Base-by-base conservation (phyloP, 1,140 invertebrate species). In the Ips nitidus region DNA sequence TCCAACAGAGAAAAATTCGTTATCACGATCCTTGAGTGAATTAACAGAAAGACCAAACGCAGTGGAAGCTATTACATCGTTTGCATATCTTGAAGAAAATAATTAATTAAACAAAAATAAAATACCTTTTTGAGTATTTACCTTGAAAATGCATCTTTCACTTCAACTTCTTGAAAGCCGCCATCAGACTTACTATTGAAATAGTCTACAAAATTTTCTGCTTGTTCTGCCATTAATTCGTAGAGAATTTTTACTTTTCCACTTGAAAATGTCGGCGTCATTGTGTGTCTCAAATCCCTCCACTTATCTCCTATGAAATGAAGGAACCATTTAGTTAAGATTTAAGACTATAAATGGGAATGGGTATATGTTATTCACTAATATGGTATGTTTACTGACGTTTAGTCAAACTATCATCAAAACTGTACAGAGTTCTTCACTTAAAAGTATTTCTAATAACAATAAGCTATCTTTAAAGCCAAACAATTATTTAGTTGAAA, bases 1-100 rank as follows among this genome's bases (percentile, higher is more conserved):
- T 7, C 82, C 85, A 72, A 81, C 79, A 55, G 73, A 41, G 53
- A 84, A 87, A 73, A 84, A 84, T 56, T 80, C 69, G 70, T 85
- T 84, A 1, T 86, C 73, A 0, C 77, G 77, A 2, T 87, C 80
- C 37, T 77, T 78, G 6, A 85, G 78, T 0, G 86, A 85, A 66
- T 87, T 81, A 0, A 86, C 80, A 65, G 84, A 82, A 1, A 86
- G 71, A 0, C 86, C 86, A 74, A 86, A 87, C 3, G 82, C 83
- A 1, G 78, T 80, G 0, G 80, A 80, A 0, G 84, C 84, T 36
- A 86, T 85, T 6, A 88, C 84, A 72, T 88, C 87, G 43, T 83
- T 86, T 0, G 86, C 82, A 69, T 83, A 72, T 43, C 70, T 66
- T 36, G 2, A 66, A 55, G 0, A 45, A 3, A 38, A 50, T 5